A percentile compares a stretch with the other conserved stretches of the same genome.
These are phyloP conservation scores for Nomada ruficornis DNA, from an alignment of 2,888 invertebrate genomes.

Conservation along the genomic window DNA sequence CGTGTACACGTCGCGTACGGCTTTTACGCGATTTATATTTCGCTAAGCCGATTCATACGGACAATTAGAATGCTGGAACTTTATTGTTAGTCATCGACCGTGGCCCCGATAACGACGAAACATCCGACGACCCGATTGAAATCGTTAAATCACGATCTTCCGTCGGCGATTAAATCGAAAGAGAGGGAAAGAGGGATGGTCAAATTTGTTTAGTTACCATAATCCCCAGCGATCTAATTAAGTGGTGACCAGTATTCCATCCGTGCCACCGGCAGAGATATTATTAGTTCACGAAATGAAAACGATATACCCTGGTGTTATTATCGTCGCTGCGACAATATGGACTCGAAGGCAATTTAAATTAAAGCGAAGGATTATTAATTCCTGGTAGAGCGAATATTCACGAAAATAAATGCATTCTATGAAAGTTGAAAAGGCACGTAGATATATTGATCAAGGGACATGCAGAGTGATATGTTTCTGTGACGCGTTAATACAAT, in stretches of 20 bases:
- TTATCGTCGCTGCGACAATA: conserved; percentile 10
- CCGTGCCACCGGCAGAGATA: neutral
- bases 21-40: conserved; percentile 36
- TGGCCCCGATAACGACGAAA: neutral
- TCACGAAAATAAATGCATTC: neutral
- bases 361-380: conserved; percentile 14
- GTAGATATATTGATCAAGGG: neutral
- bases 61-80: conserved; percentile 42
- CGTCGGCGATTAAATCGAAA: conserved; percentile 11
- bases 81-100: conserved; percentile 30
- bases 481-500: too few species aligned
- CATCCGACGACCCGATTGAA: conserved; percentile 1
- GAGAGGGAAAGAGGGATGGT: neutral
- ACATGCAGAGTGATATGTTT: too few species aligned
- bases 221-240: conserved; percentile 23
- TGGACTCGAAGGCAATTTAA: neutral
- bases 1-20: neutral
- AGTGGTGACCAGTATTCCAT: conserved; percentile 4
- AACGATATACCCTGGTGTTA: conserved; percentile 11
- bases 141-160: neutral
- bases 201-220: conserved; percentile 18
- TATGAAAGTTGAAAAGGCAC: neutral
- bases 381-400: neutral
- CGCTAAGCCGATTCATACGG: conserved; percentile 44
- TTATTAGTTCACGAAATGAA: conserved; percentile 28